Evolutionary conservation across 2,888 invertebrate species (phyloP), one percentile per base, ranked within the genome.

Genomic region (Cephus rjabovi): DNA sequence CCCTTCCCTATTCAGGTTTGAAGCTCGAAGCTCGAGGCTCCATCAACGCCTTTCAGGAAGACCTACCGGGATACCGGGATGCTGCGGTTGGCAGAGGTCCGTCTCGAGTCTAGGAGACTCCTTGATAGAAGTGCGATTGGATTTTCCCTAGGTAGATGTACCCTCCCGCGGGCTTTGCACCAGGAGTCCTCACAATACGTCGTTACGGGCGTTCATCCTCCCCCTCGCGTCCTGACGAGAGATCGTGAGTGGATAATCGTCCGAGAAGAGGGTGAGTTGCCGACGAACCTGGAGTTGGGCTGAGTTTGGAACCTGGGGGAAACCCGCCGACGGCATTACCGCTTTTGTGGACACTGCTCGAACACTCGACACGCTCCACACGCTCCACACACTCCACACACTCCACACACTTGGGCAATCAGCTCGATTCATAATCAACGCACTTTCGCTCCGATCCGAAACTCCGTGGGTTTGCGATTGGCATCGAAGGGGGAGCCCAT

Each of bases 201-300:
- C 89, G 89, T 89, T 90, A 89, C 89, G 87, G 83, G 83, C 76
- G 77, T 77, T 76, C 81, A 76, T 75, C 78, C 79, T 75, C 75
- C 69, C 79, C 73, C 80, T 78, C 76, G 76, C 80, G 69, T 76
- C 76, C 76, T 74, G 68, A 40, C 37, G 81, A 40, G 75, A 77
- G 85, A 87, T 85, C 84, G 84, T 89, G 87, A 90, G 90, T 90
- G 89, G 90, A 90, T 90, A 90, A 90, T 90, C 90, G 90, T 89
- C 89, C 89, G 89, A 88, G 89, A 89, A 85, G 85, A 86, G 89
- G 87, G 87, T 40, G 40, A 15, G 40, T 15, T 6, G 6, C 15
- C 40, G 40, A 40, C 40, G 40, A 40, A 15, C 40, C 40, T 40
- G 15, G 40, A 40, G 40, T 15, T 40, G 40, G 15, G 6, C 40